phyloP scores from a whole-genome alignment of 2,113 vertebrate species.

The Atherinomorus stipes region DNA sequence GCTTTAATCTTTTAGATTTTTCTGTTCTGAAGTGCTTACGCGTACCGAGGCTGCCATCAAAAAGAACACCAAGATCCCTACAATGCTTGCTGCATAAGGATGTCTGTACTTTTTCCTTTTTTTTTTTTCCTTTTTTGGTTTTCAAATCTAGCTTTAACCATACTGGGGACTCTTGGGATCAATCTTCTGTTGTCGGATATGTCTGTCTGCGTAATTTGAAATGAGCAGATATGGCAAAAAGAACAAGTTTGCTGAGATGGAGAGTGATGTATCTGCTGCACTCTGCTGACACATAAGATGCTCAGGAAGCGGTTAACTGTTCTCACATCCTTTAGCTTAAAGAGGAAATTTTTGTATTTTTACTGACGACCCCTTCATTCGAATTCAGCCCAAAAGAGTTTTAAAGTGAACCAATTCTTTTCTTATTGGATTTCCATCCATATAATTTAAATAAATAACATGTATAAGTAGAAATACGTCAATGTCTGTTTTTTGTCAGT shows the following conservation, averaged over 20 bases:
- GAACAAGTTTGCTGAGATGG: neutral
- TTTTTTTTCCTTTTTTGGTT: too few species aligned
- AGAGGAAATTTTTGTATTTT: neutral
- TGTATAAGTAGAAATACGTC: too few species aligned
- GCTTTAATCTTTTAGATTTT: constrained; percentile 2
- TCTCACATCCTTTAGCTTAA: neutral
- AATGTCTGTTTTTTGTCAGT: too few species aligned
- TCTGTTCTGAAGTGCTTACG: neutral
- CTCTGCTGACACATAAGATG: constrained; percentile 15
- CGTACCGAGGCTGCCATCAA: neutral
- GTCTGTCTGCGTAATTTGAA: neutral
- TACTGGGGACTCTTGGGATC: neutral
- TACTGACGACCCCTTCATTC: neutral
- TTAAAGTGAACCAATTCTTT: constrained; percentile 1
- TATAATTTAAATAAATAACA: too few species aligned
- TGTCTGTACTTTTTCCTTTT: neutral
- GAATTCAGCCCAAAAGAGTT: neutral
- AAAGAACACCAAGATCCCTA: constrained; percentile 12
- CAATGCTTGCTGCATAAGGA: neutral
- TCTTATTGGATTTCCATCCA: constrained; percentile 4
- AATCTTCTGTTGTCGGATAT: neutral
- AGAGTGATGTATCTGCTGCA: constrained; percentile 1
- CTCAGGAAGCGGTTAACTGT: neutral
- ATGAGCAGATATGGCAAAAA: constrained; percentile 5
- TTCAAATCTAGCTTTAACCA: neutral